These are phyloP conservation scores for Mantis religiosa DNA, from an alignment of 2,888 invertebrate genomes.

Conservation along the genomic window DNA sequence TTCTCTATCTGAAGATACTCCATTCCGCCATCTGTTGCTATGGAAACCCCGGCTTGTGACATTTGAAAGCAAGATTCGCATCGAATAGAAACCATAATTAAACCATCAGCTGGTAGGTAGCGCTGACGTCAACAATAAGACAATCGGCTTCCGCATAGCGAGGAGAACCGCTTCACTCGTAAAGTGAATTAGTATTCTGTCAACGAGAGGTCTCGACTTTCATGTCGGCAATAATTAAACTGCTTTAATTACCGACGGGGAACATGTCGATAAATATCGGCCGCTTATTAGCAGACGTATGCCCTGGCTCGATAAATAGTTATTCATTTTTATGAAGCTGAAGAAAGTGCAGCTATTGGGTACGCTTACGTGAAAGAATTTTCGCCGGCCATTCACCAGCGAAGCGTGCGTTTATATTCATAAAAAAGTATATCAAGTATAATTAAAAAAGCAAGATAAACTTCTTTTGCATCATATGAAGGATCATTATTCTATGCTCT, in stretches of 20 bases:
- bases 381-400: too few relatives aligned
- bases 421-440: too few relatives aligned
- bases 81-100: neutral
- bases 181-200: neutral
- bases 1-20: too few relatives aligned
- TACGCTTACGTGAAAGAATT: too few relatives aligned
- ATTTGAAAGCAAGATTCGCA: neutral
- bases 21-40: neutral
- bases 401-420: too few relatives aligned
- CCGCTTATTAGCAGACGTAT: neutral
- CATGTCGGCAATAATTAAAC: neutral
- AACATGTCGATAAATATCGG: neutral
- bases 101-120: neutral
- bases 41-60: neutral
- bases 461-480: too few relatives aligned
- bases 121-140: neutral
- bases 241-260: neutral
- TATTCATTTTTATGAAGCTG: too few relatives aligned
- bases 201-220: neutral
- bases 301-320: too few relatives aligned
- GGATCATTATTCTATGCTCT: too few relatives aligned
- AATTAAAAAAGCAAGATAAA: too few relatives aligned
- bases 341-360: too few relatives aligned
- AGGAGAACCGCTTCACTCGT: neutral
- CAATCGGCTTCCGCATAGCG: neutral